Base-by-base conservation (phyloP, 2,888 invertebrate genomes). In the Hoplodrina ambigua region DNA sequence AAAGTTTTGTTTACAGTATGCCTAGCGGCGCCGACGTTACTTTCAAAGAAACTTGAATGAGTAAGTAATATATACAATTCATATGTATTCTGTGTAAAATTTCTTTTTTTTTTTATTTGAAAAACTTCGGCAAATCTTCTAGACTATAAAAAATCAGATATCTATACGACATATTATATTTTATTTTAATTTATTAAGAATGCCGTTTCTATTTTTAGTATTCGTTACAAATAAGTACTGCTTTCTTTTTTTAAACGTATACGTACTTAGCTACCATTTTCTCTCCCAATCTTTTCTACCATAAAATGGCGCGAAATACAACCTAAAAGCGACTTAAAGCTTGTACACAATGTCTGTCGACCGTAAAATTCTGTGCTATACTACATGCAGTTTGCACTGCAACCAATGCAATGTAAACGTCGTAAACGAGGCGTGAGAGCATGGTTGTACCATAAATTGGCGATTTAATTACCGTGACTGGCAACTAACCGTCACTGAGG, bases 1-100 rank as follows among this genome's bases (percentile, higher is more conserved):
- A 69, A 78, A 74, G 63, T 74, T 70, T 74, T 68, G 44, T 70
- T 78, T 62, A 62, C 58, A 53, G 41, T 59, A 6, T 41, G 57
- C 54, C 61, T 68, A 11, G 44, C 20, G 58, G 54, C 53, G 8
- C 53, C 53, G 17, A 41, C 53, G 25, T 33, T 53, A 19, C 30
- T 64, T 41, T 33, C 30, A 37, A 1, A 33, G 20, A 56, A 62
- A 50, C 30, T 65, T 44, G 37, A 56, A 33, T 37, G 50, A 19
- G 50, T 57, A 33, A 41, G n/a, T 33, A 49, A 13, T 4, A 19
- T 10, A 4, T 15, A 59, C n/a, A n/a, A 7, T 46, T 1, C 8
- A 37, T 11, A 44, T 0, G 13, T 41, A 11, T 44, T 44, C 15
- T 44, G 1, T 44, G 15, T 37, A 44, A 15, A 44, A 44, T 15